phyloP scores from a whole-genome alignment of 2,113 vertebrate species.

The Zosterops lateralis region DNA sequence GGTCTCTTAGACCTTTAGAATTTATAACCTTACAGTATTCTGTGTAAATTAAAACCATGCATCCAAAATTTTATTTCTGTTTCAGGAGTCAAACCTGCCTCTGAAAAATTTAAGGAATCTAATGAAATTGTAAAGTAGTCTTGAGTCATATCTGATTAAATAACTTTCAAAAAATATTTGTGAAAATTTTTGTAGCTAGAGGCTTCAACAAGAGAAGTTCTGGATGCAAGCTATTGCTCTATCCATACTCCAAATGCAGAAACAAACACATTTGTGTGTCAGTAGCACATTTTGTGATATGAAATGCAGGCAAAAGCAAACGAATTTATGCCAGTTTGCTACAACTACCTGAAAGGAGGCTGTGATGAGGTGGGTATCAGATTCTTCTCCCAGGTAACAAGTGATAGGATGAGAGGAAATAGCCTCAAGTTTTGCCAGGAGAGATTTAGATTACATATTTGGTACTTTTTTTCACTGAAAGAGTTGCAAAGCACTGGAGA shows the following conservation, averaged over 20 bases:
- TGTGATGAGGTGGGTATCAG: neutral
- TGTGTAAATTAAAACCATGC: neutral
- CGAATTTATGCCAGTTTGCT: neutral
- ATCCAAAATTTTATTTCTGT: neutral
- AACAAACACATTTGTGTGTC: neutral
- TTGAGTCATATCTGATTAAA: neutral
- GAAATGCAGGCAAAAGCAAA: neutral
- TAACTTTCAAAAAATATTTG: neutral
- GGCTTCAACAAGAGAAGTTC: neutral
- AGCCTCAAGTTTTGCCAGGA: neutral
- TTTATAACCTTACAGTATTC: neutral
- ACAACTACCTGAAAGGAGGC: neutral
- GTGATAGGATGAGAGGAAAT: neutral
- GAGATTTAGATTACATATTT: neutral
- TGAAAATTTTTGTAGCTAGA: neutral
- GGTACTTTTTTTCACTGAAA: neutral
- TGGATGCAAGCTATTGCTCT: neutral
- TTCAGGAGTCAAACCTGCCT: neutral
- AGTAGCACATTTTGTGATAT: neutral
- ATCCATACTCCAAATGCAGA: neutral
- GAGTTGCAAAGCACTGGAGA: neutral
- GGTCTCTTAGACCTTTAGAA: neutral
- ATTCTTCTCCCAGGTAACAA: neutral
- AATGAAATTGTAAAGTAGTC: neutral
- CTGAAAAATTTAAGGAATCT: neutral